Evolutionary conservation across 2,888 invertebrate species (phyloP).

Genomic region (Calameuta filiformis): DNA sequence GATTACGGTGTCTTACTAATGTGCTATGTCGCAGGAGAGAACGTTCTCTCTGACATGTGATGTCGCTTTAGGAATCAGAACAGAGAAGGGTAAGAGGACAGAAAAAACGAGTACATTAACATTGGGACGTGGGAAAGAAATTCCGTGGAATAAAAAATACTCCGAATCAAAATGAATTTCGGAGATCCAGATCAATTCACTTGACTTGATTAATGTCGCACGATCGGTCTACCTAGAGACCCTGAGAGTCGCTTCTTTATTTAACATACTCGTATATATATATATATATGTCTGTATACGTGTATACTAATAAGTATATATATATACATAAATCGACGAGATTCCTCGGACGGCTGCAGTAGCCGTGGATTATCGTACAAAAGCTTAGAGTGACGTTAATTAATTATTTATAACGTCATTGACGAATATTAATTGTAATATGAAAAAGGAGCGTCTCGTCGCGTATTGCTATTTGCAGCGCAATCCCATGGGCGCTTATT

Average conservation of each 20-base stretch:
- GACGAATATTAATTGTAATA: constrained; percentile 33
- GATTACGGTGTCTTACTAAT: constrained; percentile 11
- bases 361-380: constrained; percentile 35
- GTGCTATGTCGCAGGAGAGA: background rate
- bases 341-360: background rate
- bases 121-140: constrained; percentile 31
- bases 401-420: constrained; percentile 14
- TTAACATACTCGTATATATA: background rate
- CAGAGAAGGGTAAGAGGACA: constrained; percentile 22
- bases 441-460: constrained; percentile 35
- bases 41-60: background rate
- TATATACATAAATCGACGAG: background rate
- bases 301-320: background rate
- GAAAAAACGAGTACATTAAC: constrained; percentile 13
- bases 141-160: constrained; percentile 13
- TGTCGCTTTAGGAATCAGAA: too few relatives aligned
- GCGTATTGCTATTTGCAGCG: constrained; percentile 23
- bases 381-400: constrained; percentile 36
- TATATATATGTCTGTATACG: background rate
- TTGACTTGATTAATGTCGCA: background rate
- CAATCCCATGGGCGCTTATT: background rate
- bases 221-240: background rate
- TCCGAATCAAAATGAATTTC: background rate
- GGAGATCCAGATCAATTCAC: background rate
- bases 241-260: background rate